A percentile compares a stretch with the other conserved stretches of the same genome.
Evolutionary conservation across 2,113 vertebrate genomes (phyloP).

Genomic region (Microtus richardsoni): DNA sequence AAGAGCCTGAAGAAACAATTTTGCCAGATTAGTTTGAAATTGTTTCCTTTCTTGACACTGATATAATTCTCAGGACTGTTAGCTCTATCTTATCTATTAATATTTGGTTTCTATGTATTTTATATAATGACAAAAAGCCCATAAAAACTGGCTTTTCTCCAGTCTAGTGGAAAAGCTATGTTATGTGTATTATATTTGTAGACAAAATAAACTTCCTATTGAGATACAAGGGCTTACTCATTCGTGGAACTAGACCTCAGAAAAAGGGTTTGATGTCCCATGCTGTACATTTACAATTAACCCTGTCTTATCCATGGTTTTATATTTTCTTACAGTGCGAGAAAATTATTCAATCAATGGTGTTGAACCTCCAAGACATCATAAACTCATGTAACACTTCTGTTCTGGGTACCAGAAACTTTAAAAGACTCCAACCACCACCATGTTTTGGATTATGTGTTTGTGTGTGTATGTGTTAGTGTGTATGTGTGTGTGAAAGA

Average conservation of each 20-base stretch:
- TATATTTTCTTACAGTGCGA: background rate
- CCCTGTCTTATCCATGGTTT: background rate
- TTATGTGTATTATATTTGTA: background rate
- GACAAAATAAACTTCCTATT: background rate
- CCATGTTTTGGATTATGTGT: background rate
- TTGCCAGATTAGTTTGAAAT: constrained; percentile 48
- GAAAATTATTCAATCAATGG: background rate
- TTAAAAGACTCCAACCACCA: background rate
- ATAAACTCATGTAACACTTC: background rate
- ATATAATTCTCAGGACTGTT: background rate
- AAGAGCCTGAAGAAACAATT: constrained; percentile 32
- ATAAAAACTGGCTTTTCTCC: background rate
- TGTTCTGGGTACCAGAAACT: background rate
- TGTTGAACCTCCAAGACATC: background rate
- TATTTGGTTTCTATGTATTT: background rate
- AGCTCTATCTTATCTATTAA: background rate
- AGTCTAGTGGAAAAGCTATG: background rate
- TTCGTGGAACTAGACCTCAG: background rate
- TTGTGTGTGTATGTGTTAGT: background rate
- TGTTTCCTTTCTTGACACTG: constrained; percentile 35
- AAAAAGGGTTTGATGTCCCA: accelerated
- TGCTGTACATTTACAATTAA: accelerated
- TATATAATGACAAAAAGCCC: constrained; percentile 40
- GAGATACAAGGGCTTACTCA: background rate
- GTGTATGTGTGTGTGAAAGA: background rate